Base-by-base conservation (phyloP, 1,140 invertebrate species). In the Neodiprion lecontei region DNA sequence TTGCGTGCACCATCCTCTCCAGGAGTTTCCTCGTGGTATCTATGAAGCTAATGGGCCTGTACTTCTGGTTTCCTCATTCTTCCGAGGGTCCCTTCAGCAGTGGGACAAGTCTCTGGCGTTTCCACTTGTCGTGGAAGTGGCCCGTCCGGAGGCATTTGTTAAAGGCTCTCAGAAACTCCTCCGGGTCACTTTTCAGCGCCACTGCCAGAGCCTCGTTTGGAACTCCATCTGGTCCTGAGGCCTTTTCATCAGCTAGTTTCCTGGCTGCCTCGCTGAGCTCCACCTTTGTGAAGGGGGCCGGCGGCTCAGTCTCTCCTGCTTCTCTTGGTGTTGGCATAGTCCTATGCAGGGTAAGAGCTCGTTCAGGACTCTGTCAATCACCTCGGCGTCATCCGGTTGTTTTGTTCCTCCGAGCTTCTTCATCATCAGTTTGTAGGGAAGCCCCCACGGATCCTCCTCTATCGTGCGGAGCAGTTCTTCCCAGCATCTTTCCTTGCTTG, bases 401-500 rank as follows among this genome's bases (percentile, higher is more conserved):
- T 10, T 10, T 61, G 10, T 10, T n/a, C n/a, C 53, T 8, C n/a
- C n/a, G 53, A 80, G n/a, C 61, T 49, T 69, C 17, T 14, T 11
- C 66, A 76, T 76, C n/a, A 76, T 72, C 48, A 68, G 69, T 66
- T 74, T 76, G 17, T 76, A 76, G 48, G 68, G 53, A 61, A 67
- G 73, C 7, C 72, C 72, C 72, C 75, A 76, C 10, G 68, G 72
- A 67, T 75, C 74, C 1, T 70, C 40, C 28, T 72, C 76, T 72
- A 17, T 17, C 17, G 17, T 17, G 17, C 17, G 17, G 17, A 17
- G 17, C 17, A 17, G 17, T 17, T 17, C 70, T 17, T 50, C 23
- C 70, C 70, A 75, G 48, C 9, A 47, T 47, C 21, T 21, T 17
- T 70, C 21, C 28, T 76, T 74, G 68, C 49, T 68, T 1, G 7